Conservation (phyloP, 2,113 vertebrate genomes). For the Tursiops truncatus region DNA sequence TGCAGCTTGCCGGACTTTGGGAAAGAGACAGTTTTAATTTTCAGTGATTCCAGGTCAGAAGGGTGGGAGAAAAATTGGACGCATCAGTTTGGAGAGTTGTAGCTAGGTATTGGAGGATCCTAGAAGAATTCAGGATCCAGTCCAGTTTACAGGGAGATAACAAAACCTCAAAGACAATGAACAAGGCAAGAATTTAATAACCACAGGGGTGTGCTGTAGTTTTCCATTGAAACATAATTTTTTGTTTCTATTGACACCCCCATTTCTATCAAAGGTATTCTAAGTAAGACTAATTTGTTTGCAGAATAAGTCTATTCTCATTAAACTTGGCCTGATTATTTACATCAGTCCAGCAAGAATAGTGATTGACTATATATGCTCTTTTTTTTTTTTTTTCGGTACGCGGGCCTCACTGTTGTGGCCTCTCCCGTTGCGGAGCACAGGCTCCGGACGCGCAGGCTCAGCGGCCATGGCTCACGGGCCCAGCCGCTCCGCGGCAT, state of each 20-base stretch:
- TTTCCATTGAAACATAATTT: background rate
- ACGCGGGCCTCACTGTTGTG: no score
- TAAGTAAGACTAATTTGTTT: background rate
- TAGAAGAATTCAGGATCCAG: background rate
- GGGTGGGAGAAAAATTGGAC: background rate
- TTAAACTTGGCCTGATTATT: background rate
- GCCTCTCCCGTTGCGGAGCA: no score
- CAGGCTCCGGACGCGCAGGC: no score
- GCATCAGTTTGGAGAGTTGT: background rate
- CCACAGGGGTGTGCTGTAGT: background rate
- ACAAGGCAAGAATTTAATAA: background rate
- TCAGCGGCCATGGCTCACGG: no score
- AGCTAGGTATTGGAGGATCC: background rate
- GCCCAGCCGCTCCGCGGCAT: no score
- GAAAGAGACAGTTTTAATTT: background rate
- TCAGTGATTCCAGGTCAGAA: background rate
- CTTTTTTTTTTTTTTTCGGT: background rate
- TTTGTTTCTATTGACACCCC: background rate
- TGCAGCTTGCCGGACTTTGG: background rate
- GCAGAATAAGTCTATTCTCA: background rate
- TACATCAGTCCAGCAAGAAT: background rate
- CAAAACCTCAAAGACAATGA: background rate
- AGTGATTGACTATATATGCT: background rate
- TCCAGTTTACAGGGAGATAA: background rate
- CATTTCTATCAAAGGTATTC: background rate